A percentile compares a stretch with the other conserved stretches of the same genome.
These are phyloP conservation scores for Halyomorpha halys DNA, from an alignment of 1,140 invertebrate genomes.

Conservation along the genomic window DNA sequence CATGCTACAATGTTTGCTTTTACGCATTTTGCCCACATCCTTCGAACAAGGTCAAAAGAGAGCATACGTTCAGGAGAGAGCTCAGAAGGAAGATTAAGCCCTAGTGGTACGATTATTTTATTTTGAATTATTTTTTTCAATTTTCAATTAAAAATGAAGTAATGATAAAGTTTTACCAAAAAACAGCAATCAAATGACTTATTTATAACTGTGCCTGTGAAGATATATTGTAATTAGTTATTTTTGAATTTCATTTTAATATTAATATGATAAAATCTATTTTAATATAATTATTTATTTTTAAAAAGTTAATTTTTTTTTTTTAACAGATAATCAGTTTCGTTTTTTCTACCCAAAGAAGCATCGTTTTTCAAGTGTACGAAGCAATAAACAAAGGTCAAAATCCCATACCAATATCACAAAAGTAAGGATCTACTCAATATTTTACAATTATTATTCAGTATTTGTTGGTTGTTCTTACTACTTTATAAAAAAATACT, in stretches of 20 bases:
- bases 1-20: constrained; percentile 34
- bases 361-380: constrained; percentile 33
- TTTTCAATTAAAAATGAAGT: no score
- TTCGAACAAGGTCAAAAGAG: constrained; percentile 35
- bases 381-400: constrained; percentile 34
- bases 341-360: constrained; percentile 17
- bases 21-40: constrained; percentile 35
- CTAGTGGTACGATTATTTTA: constrained; percentile 19
- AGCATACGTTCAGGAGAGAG: constrained; percentile 30
- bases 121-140: no score
- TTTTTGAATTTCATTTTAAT: no score
- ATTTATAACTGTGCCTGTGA: no score
- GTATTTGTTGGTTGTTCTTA: no score
- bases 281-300: background rate
- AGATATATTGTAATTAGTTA: no score
- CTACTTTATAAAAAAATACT: no score
- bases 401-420: constrained; percentile 36
- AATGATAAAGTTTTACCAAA: no score
- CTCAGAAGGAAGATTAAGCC: constrained; percentile 28
- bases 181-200: no score
- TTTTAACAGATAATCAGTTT: background rate
- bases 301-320: background rate
- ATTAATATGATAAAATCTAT: no score
- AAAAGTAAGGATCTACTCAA: constrained; percentile 32
- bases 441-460: no score